Conservation (phyloP, 2,113 vertebrate species). For the Falco punctatus region DNA sequence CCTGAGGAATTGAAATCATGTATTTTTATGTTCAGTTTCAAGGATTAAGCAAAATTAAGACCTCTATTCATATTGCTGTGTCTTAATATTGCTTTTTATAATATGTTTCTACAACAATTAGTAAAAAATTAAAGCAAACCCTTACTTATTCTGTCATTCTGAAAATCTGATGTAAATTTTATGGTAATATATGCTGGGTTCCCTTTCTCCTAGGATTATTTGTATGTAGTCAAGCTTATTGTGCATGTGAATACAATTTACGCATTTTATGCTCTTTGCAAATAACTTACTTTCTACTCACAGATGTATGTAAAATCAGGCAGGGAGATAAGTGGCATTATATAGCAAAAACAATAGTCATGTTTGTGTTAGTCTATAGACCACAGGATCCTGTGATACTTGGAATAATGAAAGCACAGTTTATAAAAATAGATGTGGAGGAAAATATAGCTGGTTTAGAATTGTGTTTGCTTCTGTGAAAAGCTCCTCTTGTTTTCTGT, state of each 20-base stretch:
- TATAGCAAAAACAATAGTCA: neutral
- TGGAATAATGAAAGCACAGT: conserved; percentile 42
- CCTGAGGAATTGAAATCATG: neutral
- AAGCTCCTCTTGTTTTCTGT: neutral
- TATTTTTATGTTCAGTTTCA: neutral
- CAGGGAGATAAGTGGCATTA: neutral
- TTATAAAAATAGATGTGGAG: neutral
- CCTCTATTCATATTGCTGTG: neutral
- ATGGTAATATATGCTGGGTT: neutral
- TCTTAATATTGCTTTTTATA: neutral
- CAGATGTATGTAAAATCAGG: conserved; percentile 3
- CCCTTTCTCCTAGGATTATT: neutral
- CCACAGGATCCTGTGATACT: neutral
- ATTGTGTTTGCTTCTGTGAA: neutral
- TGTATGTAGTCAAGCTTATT: neutral
- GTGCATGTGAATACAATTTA: conserved; percentile 3
- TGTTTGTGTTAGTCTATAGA: conserved; percentile 12
- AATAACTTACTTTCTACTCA: neutral
- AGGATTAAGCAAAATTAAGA: neutral
- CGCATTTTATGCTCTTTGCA: neutral
- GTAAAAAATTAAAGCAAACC: conserved; percentile 3
- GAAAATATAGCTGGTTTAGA: neutral
- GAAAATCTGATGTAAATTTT: neutral
- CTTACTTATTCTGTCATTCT: neutral
- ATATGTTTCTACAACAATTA: neutral